A percentile compares a stretch with the other conserved stretches of the same genome.
Conservation (phyloP, 2,797 vertebrate genomes). For the Amblyraja radiata region DNA sequence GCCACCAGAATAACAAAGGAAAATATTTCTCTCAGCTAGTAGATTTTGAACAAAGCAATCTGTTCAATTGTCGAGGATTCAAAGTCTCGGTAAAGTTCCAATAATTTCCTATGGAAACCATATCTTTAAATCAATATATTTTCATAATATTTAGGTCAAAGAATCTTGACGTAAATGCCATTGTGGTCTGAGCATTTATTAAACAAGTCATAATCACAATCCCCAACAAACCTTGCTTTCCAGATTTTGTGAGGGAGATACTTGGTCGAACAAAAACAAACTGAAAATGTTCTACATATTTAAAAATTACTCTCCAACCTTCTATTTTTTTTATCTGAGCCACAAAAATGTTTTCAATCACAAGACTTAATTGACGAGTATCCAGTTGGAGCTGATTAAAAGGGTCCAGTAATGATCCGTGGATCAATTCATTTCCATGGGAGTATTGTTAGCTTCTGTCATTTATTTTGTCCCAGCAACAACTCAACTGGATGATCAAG, state of each 20-base stretch:
- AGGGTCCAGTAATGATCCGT: not conserved
- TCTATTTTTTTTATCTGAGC: too few species aligned
- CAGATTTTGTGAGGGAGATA: constrained; percentile 9
- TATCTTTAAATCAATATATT: constrained; percentile 10
- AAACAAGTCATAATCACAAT: not conserved
- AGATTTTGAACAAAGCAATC: constrained; percentile 14
- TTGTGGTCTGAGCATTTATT: not conserved
- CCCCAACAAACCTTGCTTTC: not conserved
- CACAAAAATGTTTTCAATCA: not conserved
- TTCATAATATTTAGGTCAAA: not conserved
- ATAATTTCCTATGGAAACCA: not conserved
- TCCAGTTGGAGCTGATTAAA: not conserved
- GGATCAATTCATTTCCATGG: not conserved
- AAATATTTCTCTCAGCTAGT: not conserved
- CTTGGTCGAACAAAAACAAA: not conserved
- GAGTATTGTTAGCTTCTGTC: not conserved
- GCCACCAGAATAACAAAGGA: not conserved
- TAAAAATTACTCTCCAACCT: not conserved
- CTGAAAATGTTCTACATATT: not conserved
- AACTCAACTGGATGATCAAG: not conserved
- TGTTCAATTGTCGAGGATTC: not conserved
- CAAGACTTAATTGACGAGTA: too few species aligned
- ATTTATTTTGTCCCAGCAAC: not conserved
- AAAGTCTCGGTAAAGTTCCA: not conserved
- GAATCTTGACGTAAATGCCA: not conserved